Evolutionary conservation across 2,797 vertebrate genomes (phyloP).

Genomic region (Tangara arthus): DNA sequence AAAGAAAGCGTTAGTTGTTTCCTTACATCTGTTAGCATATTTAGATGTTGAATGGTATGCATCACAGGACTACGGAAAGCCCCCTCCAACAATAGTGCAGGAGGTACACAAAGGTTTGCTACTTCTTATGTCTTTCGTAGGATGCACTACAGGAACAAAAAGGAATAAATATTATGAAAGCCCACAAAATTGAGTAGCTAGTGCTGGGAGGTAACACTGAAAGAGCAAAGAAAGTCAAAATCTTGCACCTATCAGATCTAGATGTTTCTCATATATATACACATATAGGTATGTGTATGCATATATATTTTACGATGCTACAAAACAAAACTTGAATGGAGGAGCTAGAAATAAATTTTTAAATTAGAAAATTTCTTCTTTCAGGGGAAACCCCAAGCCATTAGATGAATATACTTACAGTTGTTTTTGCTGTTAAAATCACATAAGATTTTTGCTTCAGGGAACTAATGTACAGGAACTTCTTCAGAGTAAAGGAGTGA

Average conservation of each 20-base stretch:
- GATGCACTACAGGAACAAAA: not conserved
- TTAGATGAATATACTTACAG: not conserved
- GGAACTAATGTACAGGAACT: not conserved
- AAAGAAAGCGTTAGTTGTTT: not conserved
- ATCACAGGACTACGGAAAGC: not conserved
- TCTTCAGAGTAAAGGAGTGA: not conserved
- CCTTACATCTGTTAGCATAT: not conserved
- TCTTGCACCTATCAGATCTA: not conserved
- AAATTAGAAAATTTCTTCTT: not conserved
- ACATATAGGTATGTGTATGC: not conserved
- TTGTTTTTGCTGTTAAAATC: not conserved
- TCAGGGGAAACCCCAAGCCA: not conserved
- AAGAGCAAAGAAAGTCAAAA: not conserved
- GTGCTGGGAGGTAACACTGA: not conserved
- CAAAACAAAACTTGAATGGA: not conserved
- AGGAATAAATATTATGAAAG: not conserved
- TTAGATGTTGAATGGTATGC: not conserved
- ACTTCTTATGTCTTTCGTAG: not conserved
- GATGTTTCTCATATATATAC: not conserved
- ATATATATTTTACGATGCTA: not conserved
- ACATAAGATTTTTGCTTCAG: not conserved
- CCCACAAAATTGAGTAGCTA: not conserved
- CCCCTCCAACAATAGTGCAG: not conserved
- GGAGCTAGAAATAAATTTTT: not conserved
- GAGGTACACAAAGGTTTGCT: not conserved